phyloP scores from a whole-genome alignment of 2,888 invertebrate genomes.

The Dexiosoma caninum region DNA sequence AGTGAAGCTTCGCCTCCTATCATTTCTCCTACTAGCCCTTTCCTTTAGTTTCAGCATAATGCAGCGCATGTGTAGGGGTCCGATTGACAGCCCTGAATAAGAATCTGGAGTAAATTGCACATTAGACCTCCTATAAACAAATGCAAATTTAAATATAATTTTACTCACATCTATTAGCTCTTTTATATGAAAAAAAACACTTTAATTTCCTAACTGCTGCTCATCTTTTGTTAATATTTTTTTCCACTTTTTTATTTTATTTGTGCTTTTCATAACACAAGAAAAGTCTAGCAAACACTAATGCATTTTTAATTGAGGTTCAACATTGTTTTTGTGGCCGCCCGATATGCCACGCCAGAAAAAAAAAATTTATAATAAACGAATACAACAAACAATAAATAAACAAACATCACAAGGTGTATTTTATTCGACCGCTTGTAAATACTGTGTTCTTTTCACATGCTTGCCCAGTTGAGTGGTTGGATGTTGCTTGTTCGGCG shows the following conservation, averaged over 20 bases:
- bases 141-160: neutral
- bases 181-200: neutral
- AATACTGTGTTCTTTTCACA: conserved; percentile 10
- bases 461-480: neutral
- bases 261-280: conserved; percentile 31
- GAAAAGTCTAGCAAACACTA: conserved; percentile 67
- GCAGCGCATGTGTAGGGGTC: no score
- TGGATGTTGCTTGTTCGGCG: neutral
- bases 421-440: conserved; percentile 27
- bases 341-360: conserved; percentile 10
- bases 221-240: conserved; percentile 4
- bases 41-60: no score
- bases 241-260: neutral
- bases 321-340: conserved; percentile 30
- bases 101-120: neutral
- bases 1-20: no score
- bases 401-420: conserved; percentile 44
- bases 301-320: conserved; percentile 76
- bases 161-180: conserved; percentile 23
- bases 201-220: conserved; percentile 27
- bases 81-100: no score
- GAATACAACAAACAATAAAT: neutral
- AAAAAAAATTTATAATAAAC: no score
- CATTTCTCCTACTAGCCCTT: no score
- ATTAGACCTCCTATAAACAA: neutral